Percentiles rank a stretch among this genome's conserved stretches.
phyloP scores from a whole-genome alignment of 2,888 invertebrate genomes.

The Lepidochrysops patricia region DNA sequence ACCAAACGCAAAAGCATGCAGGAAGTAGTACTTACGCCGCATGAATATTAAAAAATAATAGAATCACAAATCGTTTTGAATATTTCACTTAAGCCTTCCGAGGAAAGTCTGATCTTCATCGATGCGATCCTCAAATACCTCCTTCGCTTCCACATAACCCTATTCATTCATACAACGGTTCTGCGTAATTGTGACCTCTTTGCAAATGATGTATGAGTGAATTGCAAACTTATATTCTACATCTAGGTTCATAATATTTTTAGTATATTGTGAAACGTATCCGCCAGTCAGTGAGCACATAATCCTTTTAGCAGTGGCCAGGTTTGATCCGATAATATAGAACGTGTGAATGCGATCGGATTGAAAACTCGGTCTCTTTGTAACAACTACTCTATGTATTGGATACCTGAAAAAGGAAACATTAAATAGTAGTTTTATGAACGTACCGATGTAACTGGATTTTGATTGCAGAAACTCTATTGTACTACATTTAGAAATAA shows the following conservation, averaged over 20 bases:
- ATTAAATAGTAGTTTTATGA: too few species aligned
- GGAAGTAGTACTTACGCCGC: too few species aligned
- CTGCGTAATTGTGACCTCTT: background rate
- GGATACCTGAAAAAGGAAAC: background rate
- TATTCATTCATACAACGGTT: too few species aligned
- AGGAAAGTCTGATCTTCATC: background rate
- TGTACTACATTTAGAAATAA: too few species aligned
- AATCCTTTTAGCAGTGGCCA: constrained; percentile 10
- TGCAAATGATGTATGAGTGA: background rate
- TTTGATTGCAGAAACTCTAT: too few species aligned
- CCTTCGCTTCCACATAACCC: background rate
- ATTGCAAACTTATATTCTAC: too few species aligned
- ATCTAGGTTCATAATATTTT: too few species aligned
- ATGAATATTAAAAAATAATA: too few species aligned
- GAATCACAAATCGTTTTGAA: too few species aligned
- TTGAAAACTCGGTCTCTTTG: background rate
- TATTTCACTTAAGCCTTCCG: too few species aligned
- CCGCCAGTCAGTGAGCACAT: background rate
- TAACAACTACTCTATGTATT: background rate
- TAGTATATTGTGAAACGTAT: background rate
- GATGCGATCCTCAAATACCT: background rate
- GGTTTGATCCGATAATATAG: constrained; percentile 7
- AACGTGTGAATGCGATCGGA: constrained; percentile 8
- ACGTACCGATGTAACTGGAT: background rate
- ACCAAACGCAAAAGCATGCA: too few species aligned